Percentiles rank a stretch among this genome's conserved stretches.
These are phyloP conservation scores for Octopus sinensis DNA, from an alignment of 1,140 invertebrate species.

Conservation along the genomic window DNA sequence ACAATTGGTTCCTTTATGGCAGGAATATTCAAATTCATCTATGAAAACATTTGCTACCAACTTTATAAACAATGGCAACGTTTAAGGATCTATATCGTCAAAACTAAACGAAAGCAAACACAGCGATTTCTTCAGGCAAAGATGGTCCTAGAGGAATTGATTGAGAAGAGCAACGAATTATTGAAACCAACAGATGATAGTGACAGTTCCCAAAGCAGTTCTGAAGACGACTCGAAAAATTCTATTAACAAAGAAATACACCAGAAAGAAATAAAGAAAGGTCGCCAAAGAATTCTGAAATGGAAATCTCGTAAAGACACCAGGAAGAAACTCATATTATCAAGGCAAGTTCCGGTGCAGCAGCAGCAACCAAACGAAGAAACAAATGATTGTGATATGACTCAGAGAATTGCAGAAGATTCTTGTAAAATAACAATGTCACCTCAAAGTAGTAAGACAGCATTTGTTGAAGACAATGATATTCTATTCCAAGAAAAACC, in stretches of 20 bases:
- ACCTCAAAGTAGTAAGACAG: no score
- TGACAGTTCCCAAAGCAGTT: not conserved
- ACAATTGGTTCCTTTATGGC: constrained; percentile 94
- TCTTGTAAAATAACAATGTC: not conserved
- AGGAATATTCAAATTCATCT: constrained; percentile 78
- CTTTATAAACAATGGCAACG: not conserved
- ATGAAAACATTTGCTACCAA: constrained; percentile 22
- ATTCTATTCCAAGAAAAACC: not conserved
- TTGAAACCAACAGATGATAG: not conserved
- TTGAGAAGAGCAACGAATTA: not conserved
- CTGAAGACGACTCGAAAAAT: not conserved
- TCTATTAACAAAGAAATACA: not conserved
- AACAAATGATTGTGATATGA: not conserved
- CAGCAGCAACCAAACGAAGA: not conserved
- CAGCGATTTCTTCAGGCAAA: not conserved
- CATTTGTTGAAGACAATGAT: not conserved
- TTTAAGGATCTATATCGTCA: not conserved
- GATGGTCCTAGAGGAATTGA: not conserved
- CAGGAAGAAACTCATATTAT: not conserved
- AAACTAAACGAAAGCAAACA: not conserved
- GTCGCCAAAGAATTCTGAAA: not conserved
- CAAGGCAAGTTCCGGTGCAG: not conserved
- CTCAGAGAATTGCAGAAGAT: not conserved
- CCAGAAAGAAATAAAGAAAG: not conserved
- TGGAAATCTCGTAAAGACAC: not conserved